phyloP scores from a whole-genome alignment of 2,888 invertebrate species.

The Odontothrips loti region DNA sequence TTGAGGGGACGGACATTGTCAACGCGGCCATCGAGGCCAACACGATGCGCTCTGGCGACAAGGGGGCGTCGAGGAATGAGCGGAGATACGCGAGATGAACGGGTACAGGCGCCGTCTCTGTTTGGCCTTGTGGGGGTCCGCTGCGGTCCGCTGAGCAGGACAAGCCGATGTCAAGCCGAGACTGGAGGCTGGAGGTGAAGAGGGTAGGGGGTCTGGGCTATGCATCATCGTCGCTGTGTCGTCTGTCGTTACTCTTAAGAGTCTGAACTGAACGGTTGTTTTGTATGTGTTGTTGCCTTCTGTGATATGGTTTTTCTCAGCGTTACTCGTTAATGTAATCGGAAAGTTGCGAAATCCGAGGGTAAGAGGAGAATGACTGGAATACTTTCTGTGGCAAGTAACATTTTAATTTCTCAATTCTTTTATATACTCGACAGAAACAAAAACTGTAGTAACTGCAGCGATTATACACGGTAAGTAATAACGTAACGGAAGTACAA shows the following conservation, averaged over 20 bases:
- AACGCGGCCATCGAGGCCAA: constrained; percentile 50
- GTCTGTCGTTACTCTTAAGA: too few species aligned
- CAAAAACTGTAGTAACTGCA: constrained; percentile 15
- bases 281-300: neutral
- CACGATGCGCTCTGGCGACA: neutral
- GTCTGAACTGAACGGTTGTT: neutral
- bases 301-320: neutral
- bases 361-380: neutral
- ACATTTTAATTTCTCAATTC: neutral
- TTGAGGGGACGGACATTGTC: constrained; percentile 51
- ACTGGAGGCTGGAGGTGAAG: too few species aligned
- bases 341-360: neutral
- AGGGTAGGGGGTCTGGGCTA: too few species aligned
- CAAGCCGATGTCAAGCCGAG: too few species aligned
- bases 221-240: too few species aligned
- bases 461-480: neutral
- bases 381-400: neutral
- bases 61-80: neutral
- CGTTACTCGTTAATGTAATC: neutral
- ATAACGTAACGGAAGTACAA: neutral
- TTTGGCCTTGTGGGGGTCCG: too few species aligned
- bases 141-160: too few species aligned
- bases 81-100: too few species aligned
- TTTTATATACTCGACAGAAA: neutral
- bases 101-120: too few species aligned